Conservation (phyloP, 1,140 invertebrate species). For the Lanistes nyassanus region DNA sequence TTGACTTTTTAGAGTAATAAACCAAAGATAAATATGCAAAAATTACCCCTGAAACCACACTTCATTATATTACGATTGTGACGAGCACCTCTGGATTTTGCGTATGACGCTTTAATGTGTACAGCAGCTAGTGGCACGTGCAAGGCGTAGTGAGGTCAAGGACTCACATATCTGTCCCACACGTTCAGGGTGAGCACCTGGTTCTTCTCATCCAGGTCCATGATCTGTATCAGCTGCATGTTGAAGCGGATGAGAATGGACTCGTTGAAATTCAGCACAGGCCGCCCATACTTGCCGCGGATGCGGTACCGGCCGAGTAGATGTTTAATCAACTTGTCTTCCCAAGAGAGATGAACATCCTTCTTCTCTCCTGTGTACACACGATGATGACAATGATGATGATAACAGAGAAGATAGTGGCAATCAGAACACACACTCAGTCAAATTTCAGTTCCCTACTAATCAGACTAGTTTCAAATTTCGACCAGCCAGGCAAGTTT, state of each 20-base stretch:
- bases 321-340: slow-evolving; percentile 61
- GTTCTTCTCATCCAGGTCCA: slow-evolving; percentile 63
- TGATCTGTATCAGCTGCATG: slow-evolving; percentile 62
- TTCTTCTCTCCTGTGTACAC: slow-evolving; percentile 9
- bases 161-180: slow-evolving; percentile 61
- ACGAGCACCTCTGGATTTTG: too few species aligned
- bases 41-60: too few species aligned
- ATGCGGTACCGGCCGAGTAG: slow-evolving; percentile 55
- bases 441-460: too few species aligned
- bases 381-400: not conserved
- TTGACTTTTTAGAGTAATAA: too few species aligned
- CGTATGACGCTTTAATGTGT: too few species aligned
- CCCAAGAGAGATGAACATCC: slow-evolving; percentile 48
- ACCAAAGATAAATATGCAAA: too few species aligned
- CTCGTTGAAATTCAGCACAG: slow-evolving; percentile 56
- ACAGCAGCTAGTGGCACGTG: not conserved
- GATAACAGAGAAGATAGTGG: too few species aligned
- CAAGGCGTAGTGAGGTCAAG: not conserved
- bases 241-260: slow-evolving; percentile 56
- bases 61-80: too few species aligned
- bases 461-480: too few species aligned
- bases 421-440: too few species aligned
- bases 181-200: slow-evolving; percentile 62
- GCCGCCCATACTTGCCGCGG: slow-evolving; percentile 57
- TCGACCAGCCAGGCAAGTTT: too few species aligned